Base-by-base conservation (phyloP, 2,113 vertebrate genomes). In the Chloebia gouldiae region DNA sequence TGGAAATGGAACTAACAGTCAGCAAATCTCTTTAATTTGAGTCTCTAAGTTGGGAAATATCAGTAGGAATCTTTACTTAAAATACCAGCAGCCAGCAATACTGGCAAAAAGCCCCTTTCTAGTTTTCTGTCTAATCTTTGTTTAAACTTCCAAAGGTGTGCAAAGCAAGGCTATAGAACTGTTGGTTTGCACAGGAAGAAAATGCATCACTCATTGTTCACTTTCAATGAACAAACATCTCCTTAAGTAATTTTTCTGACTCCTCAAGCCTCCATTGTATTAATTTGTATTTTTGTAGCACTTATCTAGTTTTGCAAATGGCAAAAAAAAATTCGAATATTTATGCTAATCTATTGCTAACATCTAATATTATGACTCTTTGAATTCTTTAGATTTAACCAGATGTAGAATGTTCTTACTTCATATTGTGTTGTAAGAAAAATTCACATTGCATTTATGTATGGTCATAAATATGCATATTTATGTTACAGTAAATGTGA, bases 1-100 rank as follows among this genome's bases (percentile, higher is more conserved):
- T 96, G 92, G 95, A 97, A 98, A 97, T 95, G 83, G 96, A 95
- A 92, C 90, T 65, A 95, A 86, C 92, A 93, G 94, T 92, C 91
- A 97, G 93, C 97, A 97, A 97, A 97, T 97, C 88, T 97, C 80
- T 76, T 86, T 97, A 96, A 97, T 96, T 94, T 96, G 84, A 96
- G 72, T 76, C 71, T 97, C 44, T 93, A 80, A 45, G 27, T 60
- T 90, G 77, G 89, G 51, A 44, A 88, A 49, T 86, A 88, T 61
- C 77, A 66, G 86, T 57, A 0, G 11, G 84, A 96, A 90, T 72
- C 91, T 78, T 95, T 68, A 63, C 69, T 93, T 93, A 84, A 90
- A 93, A 90, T 83, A 60, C 33, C 47, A 60, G 40, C 57, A 93
- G 47, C 64, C 68, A 88, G 79, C 10, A 84, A 49, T 57, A 96